Evolutionary conservation across 1,140 invertebrate genomes (phyloP), one percentile per base, ranked within the genome.

Genomic region (Lysiphlebus fabarum): DNA sequence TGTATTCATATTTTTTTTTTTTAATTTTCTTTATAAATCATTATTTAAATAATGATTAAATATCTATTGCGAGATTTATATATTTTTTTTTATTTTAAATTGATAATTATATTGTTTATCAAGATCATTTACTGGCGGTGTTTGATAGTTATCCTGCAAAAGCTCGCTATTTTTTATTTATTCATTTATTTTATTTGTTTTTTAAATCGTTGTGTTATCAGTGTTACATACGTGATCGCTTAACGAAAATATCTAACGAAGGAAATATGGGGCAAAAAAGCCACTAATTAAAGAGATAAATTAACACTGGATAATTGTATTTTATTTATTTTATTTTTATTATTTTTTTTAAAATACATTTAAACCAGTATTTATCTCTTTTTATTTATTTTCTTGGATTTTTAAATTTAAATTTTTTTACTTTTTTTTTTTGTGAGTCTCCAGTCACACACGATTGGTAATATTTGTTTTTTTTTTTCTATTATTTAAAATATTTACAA

Each of bases 401-500:
- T 26, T 11, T n/a, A 5, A 11, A 40, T 33, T 34, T 12, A 12
- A 49, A 47, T 47, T 47, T 17, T 14, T 17, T 17, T 60, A 37
- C 34, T 47, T 60, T 53, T 60, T 56, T 47, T 60, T 53, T 60
- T 56, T 40, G 47, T 60, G 62, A 61, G 61, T 71, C 65, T 50
- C 66, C 68, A 60, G 65, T 72, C 70, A 68, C 71, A 68, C 66
- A 65, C 67, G 62, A 71, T 71, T 65, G 68, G 65, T 67, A 48
- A 67, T 73, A 65, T 69, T 62, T 69, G 66, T 71, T 70, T 42
- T 8, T 42, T n/a, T 55, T 12, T 40, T 48, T 74, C 73, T 72
- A 75, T 73, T 74, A 76, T 77, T 75, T 74, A 75, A 75, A 76
- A 75, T 76, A 76, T 76, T 61, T 76, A 76, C 73, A 76, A 71